Conservation (phyloP, 2,113 vertebrate genomes). For the Psilopogon haemacephalus region DNA sequence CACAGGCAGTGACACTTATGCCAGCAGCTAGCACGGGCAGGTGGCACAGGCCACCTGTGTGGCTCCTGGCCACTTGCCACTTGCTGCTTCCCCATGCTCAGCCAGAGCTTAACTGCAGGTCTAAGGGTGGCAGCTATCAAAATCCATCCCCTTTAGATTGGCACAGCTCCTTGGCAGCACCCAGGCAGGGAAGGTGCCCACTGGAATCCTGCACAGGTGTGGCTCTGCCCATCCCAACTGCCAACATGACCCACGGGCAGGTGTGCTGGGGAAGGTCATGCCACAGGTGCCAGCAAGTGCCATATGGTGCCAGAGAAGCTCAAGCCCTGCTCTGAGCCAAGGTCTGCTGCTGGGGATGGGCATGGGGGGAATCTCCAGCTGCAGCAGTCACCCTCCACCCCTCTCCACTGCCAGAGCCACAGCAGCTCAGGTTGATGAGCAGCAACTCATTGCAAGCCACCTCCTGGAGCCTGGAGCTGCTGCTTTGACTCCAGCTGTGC, state of each 20-base stretch:
- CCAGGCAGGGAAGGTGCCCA: accelerated
- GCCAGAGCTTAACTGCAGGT: neutral
- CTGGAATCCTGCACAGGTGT: neutral
- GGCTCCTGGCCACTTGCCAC: neutral
- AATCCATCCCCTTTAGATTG: neutral
- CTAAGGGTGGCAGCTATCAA: neutral
- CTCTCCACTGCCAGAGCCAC: neutral
- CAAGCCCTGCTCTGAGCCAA: too few relatives aligned
- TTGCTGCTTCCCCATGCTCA: neutral
- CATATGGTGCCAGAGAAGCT: too few relatives aligned
- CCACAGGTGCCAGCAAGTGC: too few relatives aligned
- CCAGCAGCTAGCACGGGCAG: neutral
- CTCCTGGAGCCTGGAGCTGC: neutral
- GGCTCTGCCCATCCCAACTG: accelerated
- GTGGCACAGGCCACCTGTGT: neutral
- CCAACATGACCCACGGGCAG: accelerated
- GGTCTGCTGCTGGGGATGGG: too few relatives aligned
- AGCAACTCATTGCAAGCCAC: neutral
- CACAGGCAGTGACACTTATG: neutral
- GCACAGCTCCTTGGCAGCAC: accelerated
- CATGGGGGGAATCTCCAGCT: neutral
- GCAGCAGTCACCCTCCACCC: neutral
- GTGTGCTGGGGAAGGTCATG: neutral
- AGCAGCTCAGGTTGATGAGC: neutral
- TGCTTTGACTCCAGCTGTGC: accelerated